phyloP scores from a whole-genome alignment of 1,140 invertebrate genomes.

The Octopus bimaculoides region DNA sequence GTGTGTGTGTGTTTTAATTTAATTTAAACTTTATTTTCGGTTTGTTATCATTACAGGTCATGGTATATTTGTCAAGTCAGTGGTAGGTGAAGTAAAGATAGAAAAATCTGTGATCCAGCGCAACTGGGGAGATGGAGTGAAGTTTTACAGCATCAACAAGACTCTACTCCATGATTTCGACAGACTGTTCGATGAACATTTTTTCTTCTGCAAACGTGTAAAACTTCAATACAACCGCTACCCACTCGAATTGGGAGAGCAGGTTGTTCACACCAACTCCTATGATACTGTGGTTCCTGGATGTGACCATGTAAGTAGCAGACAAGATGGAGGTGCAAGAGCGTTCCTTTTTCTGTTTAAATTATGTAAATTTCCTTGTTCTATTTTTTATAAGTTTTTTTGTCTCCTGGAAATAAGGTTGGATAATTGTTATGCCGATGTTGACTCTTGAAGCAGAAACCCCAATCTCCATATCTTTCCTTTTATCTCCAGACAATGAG shows the following conservation, averaged over 20 bases:
- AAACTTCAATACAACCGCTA: not conserved
- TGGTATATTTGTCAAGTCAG: slow-evolving; percentile 77
- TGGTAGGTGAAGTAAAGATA: slow-evolving; percentile 85
- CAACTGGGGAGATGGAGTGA: slow-evolving; percentile 86
- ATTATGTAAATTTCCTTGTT: too few species aligned
- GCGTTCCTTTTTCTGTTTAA: too few species aligned
- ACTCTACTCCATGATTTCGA: slow-evolving; percentile 40
- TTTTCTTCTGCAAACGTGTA: slow-evolving; percentile 35
- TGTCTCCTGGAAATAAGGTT: too few species aligned
- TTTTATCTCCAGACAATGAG: too few species aligned
- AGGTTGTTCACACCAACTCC: not conserved
- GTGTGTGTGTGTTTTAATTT: too few species aligned
- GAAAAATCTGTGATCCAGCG: slow-evolving; percentile 84
- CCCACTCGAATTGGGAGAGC: not conserved
- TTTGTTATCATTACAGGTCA: slow-evolving; percentile 62
- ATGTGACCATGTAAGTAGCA: not conserved
- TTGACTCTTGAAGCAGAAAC: too few species aligned
- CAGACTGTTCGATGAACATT: slow-evolving; percentile 27
- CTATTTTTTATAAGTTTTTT: too few species aligned
- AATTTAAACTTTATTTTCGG: too few species aligned
- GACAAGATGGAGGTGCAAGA: not conserved
- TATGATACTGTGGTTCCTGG: not conserved
- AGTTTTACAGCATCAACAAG: slow-evolving; percentile 50
- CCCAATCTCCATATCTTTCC: too few species aligned
- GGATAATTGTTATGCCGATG: too few species aligned